Evolutionary conservation across 1,140 invertebrate species (phyloP).

Genomic region (Harpegnathos saltator): DNA sequence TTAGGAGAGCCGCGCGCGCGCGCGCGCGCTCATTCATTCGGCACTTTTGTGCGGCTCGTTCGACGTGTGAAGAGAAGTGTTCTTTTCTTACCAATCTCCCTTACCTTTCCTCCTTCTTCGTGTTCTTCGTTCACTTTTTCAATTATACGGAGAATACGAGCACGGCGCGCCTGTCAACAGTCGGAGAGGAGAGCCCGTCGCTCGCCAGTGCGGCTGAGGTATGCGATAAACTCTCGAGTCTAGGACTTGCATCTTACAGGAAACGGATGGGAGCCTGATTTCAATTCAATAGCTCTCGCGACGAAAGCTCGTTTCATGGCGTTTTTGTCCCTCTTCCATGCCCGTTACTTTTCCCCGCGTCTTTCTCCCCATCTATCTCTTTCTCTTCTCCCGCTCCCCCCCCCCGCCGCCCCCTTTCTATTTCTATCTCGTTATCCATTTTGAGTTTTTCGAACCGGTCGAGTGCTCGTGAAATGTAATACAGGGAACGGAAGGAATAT

Average conservation of each 20-base stretch:
- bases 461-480: slow-evolving; percentile 7
- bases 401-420: background rate
- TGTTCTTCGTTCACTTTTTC: too few relatives aligned
- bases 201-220: background rate
- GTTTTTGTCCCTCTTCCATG: background rate
- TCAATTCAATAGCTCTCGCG: slow-evolving; percentile 57
- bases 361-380: too few relatives aligned
- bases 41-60: background rate
- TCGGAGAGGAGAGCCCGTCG: background rate
- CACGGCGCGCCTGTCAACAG: background rate
- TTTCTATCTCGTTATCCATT: too few relatives aligned
- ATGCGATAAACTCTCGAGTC: slow-evolving; percentile 12
- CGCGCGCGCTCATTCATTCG: background rate
- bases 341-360: slow-evolving; percentile 6
- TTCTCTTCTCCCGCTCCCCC: background rate
- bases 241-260: slow-evolving; percentile 3
- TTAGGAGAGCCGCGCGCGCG: background rate
- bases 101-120: too few relatives aligned
- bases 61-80: background rate
- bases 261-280: slow-evolving; percentile 68
- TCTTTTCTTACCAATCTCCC: too few relatives aligned
- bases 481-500: background rate
- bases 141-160: background rate
- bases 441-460: slow-evolving; percentile 37
- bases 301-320: slow-evolving; percentile 40